These are phyloP conservation scores for Gavialis gangeticus DNA, from an alignment of 2,113 vertebrate species.

Conservation along the genomic window DNA sequence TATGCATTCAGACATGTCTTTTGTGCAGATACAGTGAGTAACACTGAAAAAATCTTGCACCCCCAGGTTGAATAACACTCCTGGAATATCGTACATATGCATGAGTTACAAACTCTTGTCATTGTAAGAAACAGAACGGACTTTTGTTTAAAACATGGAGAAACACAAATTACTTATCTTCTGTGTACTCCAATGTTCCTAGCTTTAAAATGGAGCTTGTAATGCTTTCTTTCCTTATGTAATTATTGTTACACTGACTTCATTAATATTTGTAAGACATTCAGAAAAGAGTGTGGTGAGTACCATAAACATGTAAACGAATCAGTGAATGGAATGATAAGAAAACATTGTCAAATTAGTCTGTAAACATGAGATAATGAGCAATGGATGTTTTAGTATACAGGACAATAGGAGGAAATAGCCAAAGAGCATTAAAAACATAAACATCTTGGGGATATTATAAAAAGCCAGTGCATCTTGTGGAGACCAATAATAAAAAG, in stretches of 20 bases:
- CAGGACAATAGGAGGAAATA: not conserved
- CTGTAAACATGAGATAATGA: not conserved
- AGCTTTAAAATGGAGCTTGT: not conserved
- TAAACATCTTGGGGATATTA: too few relatives aligned
- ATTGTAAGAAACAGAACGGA: too few relatives aligned
- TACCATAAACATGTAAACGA: not conserved
- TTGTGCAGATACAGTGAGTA: not conserved
- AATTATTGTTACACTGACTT: not conserved
- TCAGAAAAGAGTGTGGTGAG: not conserved
- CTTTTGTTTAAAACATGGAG: not conserved
- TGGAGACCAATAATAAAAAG: too few relatives aligned
- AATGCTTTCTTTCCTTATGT: not conserved
- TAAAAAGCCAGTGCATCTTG: too few relatives aligned
- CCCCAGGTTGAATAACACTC: too few relatives aligned
- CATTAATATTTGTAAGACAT: not conserved
- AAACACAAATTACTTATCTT: not conserved
- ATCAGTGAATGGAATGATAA: rapidly evolving
- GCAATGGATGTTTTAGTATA: not conserved
- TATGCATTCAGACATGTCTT: not conserved
- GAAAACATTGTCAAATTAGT: not conserved
- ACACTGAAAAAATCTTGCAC: not conserved
- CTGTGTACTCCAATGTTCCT: not conserved
- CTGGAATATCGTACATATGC: too few relatives aligned
- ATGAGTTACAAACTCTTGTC: too few relatives aligned
- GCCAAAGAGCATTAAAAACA: not conserved